Percentiles rank a stretch among this genome's conserved stretches.
Evolutionary conservation across 2,888 invertebrate species (phyloP).

Genomic region (Cosmia pyralina): DNA sequence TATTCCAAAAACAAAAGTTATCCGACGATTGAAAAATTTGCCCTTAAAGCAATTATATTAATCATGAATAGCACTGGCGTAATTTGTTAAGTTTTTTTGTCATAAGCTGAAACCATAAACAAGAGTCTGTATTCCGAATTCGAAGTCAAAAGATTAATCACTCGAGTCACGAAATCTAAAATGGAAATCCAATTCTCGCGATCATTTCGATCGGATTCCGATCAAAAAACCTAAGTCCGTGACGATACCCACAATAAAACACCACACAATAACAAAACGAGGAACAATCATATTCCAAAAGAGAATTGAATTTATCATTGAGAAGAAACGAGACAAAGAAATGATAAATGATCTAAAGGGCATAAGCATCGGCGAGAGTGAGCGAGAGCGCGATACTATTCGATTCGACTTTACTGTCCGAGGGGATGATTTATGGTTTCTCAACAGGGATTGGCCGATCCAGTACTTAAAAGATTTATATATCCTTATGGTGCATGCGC

Average conservation of each 20-base stretch:
- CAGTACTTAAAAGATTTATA: slow-evolving; percentile 89
- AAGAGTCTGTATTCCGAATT: slow-evolving; percentile 60
- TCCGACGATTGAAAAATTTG: no score
- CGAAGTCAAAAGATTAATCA: slow-evolving; percentile 83
- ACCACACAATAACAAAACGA: slow-evolving; percentile 88
- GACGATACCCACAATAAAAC: slow-evolving; percentile 89
- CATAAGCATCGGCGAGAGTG: slow-evolving; percentile 76
- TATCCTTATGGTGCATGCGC: slow-evolving; percentile 88
- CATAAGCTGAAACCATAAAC: slow-evolving; percentile 62
- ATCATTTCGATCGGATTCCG: slow-evolving; percentile 88
- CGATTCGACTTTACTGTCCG: slow-evolving; percentile 85
- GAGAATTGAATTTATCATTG: slow-evolving; percentile 90
- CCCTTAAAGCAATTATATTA: slow-evolving; percentile 34
- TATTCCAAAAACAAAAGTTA: not conserved
- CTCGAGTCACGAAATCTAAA: slow-evolving; percentile 84
- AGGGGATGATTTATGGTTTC: slow-evolving; percentile 89
- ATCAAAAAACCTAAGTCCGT: slow-evolving; percentile 88
- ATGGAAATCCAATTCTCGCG: slow-evolving; percentile 89
- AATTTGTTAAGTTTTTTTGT: slow-evolving; percentile 65
- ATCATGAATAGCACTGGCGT: slow-evolving; percentile 43
- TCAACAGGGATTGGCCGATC: slow-evolving; percentile 90
- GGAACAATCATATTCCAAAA: slow-evolving; percentile 89
- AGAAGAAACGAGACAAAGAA: slow-evolving; percentile 87
- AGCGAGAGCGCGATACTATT: slow-evolving; percentile 80
- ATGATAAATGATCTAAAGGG: slow-evolving; percentile 87